Base-by-base conservation (phyloP, 2,113 vertebrate species). In the Neopipo cinnamomea region DNA sequence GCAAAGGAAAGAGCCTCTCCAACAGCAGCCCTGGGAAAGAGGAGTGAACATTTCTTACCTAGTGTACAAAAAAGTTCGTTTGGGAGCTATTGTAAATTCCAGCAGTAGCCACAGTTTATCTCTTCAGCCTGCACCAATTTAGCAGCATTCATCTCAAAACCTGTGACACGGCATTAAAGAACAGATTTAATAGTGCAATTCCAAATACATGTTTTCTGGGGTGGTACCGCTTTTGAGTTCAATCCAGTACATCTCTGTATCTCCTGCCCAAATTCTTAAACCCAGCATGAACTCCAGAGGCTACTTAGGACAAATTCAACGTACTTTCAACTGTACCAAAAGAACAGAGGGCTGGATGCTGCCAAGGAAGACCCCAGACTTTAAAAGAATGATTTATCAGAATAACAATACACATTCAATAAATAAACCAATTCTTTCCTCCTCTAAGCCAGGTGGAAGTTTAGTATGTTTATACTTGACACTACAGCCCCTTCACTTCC, bases 1-100 rank as follows among this genome's bases (percentile, higher is more conserved):
- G 56, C 84, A 94, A 94, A 85, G 63, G 56, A 30, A 94, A 78
- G 89, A 94, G 61, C 50, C 68, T 74, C 88, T 88, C 63, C 68
- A 67, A 49, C 20, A 78, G 63, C 61, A 96, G 68, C 24, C 21
- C 63, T 59, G 37, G 89, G 63, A 83, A 89, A 78, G n/a, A 85
- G 46, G 41, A 88, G 44, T 5, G 7, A 78, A 41, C 22, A 46
- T 62, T 81, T 86, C 72, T 92, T 46, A 68, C 62, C 76, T 93
- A 79, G 53, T 27, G 56, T 73, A 52, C 46, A 30, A 66, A 78
- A 39, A 44, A 68, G 62, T 30, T 87, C 17, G 3, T 55, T 55
- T 70, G 50, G n/a, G 37, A 44, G 31, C 63, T 77, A 59, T 55
- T 80, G 63, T 62, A 71, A 88, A 90, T 67, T 66, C 75, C 63